phyloP scores from a whole-genome alignment of 2,113 vertebrate species.

The sheep (Ovis aries) region DNA sequence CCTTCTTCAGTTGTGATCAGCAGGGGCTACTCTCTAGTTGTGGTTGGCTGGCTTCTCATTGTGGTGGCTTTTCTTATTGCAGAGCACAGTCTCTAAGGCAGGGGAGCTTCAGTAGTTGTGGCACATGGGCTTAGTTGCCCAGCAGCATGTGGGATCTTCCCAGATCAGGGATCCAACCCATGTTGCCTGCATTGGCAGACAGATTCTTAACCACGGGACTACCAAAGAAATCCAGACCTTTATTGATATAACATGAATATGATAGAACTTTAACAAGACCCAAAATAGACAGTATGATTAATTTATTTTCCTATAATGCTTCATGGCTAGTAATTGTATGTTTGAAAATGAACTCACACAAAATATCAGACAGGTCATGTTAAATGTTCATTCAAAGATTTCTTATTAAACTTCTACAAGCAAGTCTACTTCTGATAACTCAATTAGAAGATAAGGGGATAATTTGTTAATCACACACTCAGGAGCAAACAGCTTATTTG shows the following conservation, averaged over 20 bases:
- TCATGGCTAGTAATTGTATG: background rate
- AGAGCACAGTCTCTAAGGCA: background rate
- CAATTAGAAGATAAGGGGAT: slow-evolving; percentile 42
- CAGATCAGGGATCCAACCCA: background rate
- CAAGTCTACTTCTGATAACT: slow-evolving; percentile 15
- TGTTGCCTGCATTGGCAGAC: background rate
- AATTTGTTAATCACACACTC: slow-evolving; percentile 55
- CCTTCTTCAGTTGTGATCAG: background rate
- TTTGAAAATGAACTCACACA: slow-evolving; percentile 11
- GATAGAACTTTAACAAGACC: background rate
- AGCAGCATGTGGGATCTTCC: background rate
- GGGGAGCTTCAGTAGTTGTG: background rate
- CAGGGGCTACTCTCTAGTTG: background rate
- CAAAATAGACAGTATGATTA: background rate
- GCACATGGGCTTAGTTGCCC: background rate
- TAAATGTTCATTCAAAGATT: slow-evolving; percentile 38
- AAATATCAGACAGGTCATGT: slow-evolving; percentile 24
- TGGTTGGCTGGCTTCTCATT: background rate
- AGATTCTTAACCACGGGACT: background rate
- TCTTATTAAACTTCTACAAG: slow-evolving; percentile 49
- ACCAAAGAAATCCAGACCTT: background rate
- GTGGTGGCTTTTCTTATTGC: background rate
- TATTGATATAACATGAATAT: background rate
- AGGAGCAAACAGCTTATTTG: slow-evolving; percentile 32
- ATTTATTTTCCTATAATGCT: background rate